phyloP scores from a whole-genome alignment of 1,140 invertebrate genomes.

The Dendroctonus valens region DNA sequence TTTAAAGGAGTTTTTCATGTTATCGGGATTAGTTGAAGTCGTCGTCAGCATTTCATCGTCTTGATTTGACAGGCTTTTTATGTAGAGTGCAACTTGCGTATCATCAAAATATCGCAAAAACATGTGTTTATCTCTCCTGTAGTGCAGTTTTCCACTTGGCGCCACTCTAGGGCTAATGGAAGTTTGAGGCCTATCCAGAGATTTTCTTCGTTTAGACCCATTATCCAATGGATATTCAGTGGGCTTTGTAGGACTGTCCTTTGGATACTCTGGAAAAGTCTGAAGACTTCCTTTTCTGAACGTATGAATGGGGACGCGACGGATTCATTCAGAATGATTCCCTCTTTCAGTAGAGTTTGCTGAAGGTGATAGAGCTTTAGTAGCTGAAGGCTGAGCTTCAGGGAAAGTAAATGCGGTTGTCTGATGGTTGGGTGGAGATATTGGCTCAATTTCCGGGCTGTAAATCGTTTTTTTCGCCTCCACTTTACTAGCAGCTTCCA shows the following conservation, averaged over 20 bases:
- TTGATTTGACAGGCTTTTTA: constrained; percentile 25
- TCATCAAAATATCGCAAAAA: constrained; percentile 40
- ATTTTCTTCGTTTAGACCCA: constrained; percentile 12
- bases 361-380: constrained; percentile 5
- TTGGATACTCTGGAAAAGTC: constrained; percentile 1
- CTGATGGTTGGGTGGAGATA: constrained; percentile 16
- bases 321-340: not conserved
- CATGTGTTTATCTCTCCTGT: constrained; percentile 31
- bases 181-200: constrained; percentile 21
- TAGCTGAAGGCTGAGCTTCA: constrained; percentile 1
- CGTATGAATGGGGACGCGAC: constrained; percentile 5
- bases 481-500: not conserved
- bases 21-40: constrained; percentile 10
- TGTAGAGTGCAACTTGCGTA: constrained; percentile 34
- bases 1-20: constrained; percentile 13
- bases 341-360: not conserved
- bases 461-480: constrained; percentile 14
- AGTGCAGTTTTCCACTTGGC: constrained; percentile 36
- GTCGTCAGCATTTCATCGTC: constrained; percentile 21
- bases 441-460: constrained; percentile 26
- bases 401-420: constrained; percentile 9
- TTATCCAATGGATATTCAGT: constrained; percentile 1
- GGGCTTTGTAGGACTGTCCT: not conserved
- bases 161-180: constrained; percentile 15
- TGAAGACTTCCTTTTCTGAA: not conserved